Percentiles rank a stretch among this genome's conserved stretches.
These are phyloP conservation scores for Chionoecetes opilio DNA, from an alignment of 1,140 invertebrate genomes.

Conservation along the genomic window DNA sequence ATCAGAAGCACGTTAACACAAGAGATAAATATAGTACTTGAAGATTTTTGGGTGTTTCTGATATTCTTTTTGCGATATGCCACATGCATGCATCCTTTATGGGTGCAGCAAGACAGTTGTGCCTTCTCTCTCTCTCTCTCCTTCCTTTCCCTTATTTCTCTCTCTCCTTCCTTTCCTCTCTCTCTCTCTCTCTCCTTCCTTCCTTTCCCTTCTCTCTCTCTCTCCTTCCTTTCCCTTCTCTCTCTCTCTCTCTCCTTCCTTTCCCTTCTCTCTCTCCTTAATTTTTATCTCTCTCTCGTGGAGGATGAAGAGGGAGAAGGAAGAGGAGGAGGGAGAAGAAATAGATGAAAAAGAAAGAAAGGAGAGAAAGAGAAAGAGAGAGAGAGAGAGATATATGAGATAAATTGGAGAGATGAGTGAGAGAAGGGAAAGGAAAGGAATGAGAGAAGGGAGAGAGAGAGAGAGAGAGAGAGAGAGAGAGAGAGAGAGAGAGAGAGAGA, in stretches of 20 bases:
- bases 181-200: neutral
- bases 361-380: slow-evolving; percentile 39
- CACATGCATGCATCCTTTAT: too few relatives aligned
- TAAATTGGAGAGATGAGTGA: too few relatives aligned
- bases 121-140: too few relatives aligned
- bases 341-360: slow-evolving; percentile 41
- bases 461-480: slow-evolving; percentile 53
- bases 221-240: neutral
- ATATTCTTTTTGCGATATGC: too few relatives aligned
- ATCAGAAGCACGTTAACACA: too few relatives aligned
- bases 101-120: too few relatives aligned
- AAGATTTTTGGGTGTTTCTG: too few relatives aligned
- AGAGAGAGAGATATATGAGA: too few relatives aligned
- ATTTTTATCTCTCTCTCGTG: too few relatives aligned
- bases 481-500: neutral
- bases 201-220: neutral
- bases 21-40: too few relatives aligned
- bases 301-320: neutral
- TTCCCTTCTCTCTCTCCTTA: neutral
- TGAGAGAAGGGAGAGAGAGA: slow-evolving; percentile 48
- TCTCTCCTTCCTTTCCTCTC: neutral
- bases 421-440: too few relatives aligned
- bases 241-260: neutral
- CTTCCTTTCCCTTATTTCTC: too few relatives aligned
- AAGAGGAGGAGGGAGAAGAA: slow-evolving; percentile 49